Percentiles rank a stretch among this genome's conserved stretches.
Evolutionary conservation across 1,140 invertebrate genomes (phyloP).

Genomic region (Triops longicaudatus): DNA sequence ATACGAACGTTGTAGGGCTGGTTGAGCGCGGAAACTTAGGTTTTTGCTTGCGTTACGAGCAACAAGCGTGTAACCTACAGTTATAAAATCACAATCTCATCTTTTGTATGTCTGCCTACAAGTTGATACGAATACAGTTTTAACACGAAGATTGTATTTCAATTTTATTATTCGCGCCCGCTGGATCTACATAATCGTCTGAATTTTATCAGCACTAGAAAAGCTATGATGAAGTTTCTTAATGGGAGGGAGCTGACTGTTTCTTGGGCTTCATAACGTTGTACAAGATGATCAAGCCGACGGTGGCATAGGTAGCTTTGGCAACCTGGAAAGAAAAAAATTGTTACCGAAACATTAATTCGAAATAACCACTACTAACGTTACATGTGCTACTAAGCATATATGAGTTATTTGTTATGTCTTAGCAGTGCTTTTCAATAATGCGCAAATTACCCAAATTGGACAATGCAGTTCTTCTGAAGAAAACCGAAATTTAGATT

Average conservation of each 20-base stretch:
- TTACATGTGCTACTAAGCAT: no score
- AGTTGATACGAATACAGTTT: background rate
- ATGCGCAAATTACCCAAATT: no score
- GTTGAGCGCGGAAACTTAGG: background rate
- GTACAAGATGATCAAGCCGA: constrained; percentile 49
- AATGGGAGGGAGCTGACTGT: constrained; percentile 37
- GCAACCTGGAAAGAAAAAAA: constrained; percentile 48
- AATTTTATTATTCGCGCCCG: background rate
- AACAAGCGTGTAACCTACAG: background rate
- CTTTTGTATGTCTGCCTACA: no score
- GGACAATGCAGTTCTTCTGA: no score
- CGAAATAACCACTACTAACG: background rate
- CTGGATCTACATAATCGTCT: background rate
- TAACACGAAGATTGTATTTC: background rate
- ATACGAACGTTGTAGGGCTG: background rate
- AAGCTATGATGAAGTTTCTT: background rate
- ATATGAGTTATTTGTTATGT: no score
- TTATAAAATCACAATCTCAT: background rate
- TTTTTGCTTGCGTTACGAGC: background rate
- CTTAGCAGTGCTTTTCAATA: no score
- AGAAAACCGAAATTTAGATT: no score
- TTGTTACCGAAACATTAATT: background rate
- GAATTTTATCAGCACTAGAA: background rate
- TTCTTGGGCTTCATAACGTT: constrained; percentile 51
- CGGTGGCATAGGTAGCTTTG: constrained; percentile 51